A percentile compares a stretch with the other conserved stretches of the same genome.
Conservation (phyloP, 2,797 vertebrate genomes). For the Sus cebifrons region DNA sequence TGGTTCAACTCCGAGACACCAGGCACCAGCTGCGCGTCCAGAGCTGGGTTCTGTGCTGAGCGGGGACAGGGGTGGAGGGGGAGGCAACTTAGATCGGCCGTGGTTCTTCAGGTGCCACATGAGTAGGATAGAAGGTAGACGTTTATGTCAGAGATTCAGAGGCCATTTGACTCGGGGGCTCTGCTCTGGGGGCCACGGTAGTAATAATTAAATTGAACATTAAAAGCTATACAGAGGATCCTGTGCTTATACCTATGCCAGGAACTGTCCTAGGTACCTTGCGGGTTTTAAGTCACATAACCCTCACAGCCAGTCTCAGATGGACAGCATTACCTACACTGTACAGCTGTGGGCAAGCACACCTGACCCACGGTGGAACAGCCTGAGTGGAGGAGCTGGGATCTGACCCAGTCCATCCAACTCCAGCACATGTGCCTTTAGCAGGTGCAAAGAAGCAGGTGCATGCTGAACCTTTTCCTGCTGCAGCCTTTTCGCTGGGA, state of each 20-base stretch:
- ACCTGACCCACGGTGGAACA: not conserved
- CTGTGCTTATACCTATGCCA: not conserved
- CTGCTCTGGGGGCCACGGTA: not conserved
- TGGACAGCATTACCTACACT: not conserved
- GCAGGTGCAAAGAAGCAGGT: no score
- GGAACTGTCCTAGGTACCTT: not conserved
- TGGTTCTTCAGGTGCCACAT: not conserved
- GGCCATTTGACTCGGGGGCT: not conserved
- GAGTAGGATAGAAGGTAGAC: not conserved
- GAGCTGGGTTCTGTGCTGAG: not conserved
- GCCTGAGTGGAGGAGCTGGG: not conserved
- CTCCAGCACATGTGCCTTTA: not conserved
- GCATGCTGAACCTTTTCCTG: fast-evolving
- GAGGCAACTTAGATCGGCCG: not conserved
- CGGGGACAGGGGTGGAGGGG: not conserved
- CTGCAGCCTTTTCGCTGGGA: not conserved
- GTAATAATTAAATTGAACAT: constrained; percentile 45
- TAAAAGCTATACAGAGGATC: not conserved
- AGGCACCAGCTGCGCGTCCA: not conserved
- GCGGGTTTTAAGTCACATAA: not conserved
- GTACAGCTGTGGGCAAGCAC: not conserved
- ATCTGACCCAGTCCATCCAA: not conserved
- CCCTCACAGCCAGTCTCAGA: not conserved
- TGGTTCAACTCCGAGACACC: not conserved
- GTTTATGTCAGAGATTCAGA: not conserved